Percentiles rank a stretch among this genome's conserved stretches.
These are phyloP conservation scores for Melanaphis sacchari DNA, from an alignment of 1,140 invertebrate species.

Conservation along the genomic window DNA sequence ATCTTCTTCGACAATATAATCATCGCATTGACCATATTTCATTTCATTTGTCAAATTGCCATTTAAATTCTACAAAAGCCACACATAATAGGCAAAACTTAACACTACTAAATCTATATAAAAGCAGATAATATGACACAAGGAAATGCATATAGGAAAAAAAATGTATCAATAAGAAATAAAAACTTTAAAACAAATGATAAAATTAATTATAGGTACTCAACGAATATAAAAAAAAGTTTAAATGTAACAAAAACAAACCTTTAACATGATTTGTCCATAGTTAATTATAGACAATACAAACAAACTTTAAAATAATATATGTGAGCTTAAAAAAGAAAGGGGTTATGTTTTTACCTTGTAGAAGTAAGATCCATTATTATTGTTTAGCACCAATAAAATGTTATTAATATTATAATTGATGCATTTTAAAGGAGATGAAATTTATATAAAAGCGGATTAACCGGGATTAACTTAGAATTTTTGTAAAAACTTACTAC, in stretches of 20 bases:
- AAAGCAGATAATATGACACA: not conserved
- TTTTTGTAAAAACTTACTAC: constrained; percentile 60
- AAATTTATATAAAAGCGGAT: not conserved
- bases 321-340: not conserved
- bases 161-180: not conserved
- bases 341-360: not conserved
- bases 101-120: not conserved
- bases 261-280: not conserved
- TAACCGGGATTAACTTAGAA: not conserved
- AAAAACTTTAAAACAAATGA: not conserved
- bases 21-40: constrained; percentile 31
- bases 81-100: constrained; percentile 46
- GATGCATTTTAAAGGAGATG: not conserved
- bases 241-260: constrained; percentile 1
- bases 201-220: not conserved
- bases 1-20: constrained; percentile 59
- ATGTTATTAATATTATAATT: not conserved
- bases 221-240: not conserved
- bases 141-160: too few species aligned
- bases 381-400: not conserved
- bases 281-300: not conserved
- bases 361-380: not conserved
- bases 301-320: not conserved
- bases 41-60: constrained; percentile 22
- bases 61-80: constrained; percentile 45